These are phyloP conservation scores for Nemurella pictetii DNA, from an alignment of 2,888 invertebrate genomes.

Conservation along the genomic window DNA sequence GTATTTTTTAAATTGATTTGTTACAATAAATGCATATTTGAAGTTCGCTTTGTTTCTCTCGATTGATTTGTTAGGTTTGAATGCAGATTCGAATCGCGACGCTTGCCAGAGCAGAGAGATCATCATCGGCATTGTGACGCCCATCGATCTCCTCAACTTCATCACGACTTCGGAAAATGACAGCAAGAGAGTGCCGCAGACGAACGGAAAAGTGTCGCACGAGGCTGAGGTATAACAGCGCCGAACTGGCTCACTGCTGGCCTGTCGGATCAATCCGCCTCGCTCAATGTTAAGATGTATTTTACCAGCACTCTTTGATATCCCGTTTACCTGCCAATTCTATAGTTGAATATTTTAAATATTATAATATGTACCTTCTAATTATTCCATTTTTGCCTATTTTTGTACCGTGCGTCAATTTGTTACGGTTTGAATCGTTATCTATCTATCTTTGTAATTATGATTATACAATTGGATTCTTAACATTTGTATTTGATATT, in stretches of 20 bases:
- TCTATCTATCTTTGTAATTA: too few relatives aligned
- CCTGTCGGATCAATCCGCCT: background rate
- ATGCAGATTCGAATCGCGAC: constrained; percentile 42
- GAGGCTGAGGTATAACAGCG: background rate
- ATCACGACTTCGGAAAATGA: constrained; percentile 51
- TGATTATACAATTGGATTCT: too few relatives aligned
- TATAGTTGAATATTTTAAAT: background rate
- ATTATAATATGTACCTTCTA: background rate
- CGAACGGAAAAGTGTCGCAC: background rate
- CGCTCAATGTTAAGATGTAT: background rate
- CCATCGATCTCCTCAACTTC: constrained; percentile 68
- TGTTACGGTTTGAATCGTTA: background rate
- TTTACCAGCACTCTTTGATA: background rate
- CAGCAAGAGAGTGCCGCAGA: background rate
- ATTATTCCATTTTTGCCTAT: background rate
- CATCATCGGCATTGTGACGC: constrained; percentile 70
- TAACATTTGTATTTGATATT: too few relatives aligned
- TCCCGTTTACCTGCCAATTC: too few relatives aligned
- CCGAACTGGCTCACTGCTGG: background rate
- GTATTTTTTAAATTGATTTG: constrained; percentile 48
- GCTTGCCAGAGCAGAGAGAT: constrained; percentile 54
- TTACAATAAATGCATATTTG: constrained; percentile 37
- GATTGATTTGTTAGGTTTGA: too few relatives aligned
- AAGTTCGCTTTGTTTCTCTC: too few relatives aligned
- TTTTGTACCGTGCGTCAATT: background rate